Evolutionary conservation across 53 echinoderm and acorn worm genomes (phyloP).

Genomic region (Paracentrotus lividus): DNA sequence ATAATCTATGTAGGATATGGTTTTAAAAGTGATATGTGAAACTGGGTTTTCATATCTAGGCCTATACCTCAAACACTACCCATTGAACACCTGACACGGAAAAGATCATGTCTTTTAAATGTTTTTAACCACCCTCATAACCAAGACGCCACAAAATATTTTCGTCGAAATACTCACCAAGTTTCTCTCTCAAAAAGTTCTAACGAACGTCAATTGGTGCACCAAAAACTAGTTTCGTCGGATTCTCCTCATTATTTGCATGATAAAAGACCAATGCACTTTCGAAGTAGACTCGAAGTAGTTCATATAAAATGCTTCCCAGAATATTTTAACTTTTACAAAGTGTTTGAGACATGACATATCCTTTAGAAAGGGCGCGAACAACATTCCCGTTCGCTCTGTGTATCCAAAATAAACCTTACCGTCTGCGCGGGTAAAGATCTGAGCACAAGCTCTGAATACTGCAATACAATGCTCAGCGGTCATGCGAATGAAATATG

Average conservation of each 20-base stretch:
- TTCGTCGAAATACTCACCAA: not conserved
- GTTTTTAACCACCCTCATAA: not conserved
- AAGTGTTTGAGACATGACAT: not conserved
- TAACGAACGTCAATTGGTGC: not conserved
- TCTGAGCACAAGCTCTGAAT: not conserved
- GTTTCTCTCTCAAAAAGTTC: not conserved
- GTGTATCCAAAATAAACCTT: not conserved
- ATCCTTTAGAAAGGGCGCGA: not conserved
- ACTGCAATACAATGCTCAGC: not conserved
- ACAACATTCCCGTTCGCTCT: not conserved
- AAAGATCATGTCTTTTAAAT: not conserved
- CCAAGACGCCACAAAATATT: not conserved
- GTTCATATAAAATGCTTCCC: not conserved
- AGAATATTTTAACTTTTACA: not conserved
- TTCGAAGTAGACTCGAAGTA: not conserved
- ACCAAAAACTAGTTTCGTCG: not conserved
- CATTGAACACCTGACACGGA: not conserved
- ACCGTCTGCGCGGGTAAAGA: not conserved
- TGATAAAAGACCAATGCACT: not conserved
- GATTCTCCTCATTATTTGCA: not conserved
- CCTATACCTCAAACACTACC: not conserved
- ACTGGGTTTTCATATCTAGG: no score
- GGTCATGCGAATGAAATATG: constrained; percentile 17
- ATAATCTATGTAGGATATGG: no score
- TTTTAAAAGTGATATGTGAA: no score